Conservation (phyloP, 2,113 vertebrate species). For the Serinus canaria region DNA sequence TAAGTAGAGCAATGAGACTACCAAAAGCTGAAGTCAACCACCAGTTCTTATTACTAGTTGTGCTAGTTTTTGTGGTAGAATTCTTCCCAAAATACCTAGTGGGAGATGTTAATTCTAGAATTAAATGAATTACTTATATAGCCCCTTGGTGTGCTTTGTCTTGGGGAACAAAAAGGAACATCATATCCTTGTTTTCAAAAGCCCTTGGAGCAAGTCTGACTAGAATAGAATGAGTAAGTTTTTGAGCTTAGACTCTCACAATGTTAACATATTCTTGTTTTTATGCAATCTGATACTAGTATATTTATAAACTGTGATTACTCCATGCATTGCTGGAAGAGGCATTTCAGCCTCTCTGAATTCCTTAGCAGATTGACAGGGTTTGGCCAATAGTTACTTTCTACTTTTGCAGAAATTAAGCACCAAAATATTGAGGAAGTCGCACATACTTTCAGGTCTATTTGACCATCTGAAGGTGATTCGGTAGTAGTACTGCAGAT, state of each 20-base stretch:
- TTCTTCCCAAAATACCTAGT: neutral
- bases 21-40: neutral
- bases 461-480: neutral
- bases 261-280: neutral
- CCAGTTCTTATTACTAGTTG: neutral
- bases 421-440: neutral
- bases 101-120: neutral
- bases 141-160: neutral
- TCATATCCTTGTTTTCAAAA: neutral
- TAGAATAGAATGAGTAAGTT: neutral
- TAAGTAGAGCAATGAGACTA: neutral
- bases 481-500: neutral
- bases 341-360: neutral
- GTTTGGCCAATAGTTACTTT: neutral
- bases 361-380: neutral
- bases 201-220: neutral
- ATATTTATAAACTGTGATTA: neutral
- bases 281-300: neutral
- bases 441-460: neutral
- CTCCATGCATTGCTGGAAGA: neutral
- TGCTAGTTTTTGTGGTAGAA: neutral
- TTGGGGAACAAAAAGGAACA: neutral
- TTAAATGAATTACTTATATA: neutral
- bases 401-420: neutral
- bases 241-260: neutral